These are phyloP conservation scores for Takifugu flavidus DNA, from an alignment of 2,113 vertebrate species.

Conservation along the genomic window DNA sequence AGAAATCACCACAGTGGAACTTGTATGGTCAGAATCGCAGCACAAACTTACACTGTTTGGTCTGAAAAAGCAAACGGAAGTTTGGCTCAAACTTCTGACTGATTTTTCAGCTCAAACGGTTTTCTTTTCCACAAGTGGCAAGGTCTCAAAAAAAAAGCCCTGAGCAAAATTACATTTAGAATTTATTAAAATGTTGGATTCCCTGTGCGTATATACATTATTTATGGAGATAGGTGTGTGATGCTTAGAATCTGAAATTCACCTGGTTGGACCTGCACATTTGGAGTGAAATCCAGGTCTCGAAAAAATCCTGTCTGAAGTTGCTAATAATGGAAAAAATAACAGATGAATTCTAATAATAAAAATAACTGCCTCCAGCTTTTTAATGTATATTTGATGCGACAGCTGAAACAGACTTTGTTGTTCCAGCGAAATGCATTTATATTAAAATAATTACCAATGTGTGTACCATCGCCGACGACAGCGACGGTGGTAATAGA, in stretches of 20 bases:
- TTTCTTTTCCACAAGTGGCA: constrained; percentile 5
- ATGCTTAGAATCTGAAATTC: constrained; percentile 1
- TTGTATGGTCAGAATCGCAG: constrained; percentile 11
- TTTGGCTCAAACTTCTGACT: constrained; percentile 9
- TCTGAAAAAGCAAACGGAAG: constrained; percentile 15
- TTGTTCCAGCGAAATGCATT: neutral
- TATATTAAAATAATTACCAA: neutral
- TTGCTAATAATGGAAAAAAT: neutral
- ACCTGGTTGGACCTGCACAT: neutral
- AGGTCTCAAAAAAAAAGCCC: constrained; percentile 3
- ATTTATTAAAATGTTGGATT: constrained; percentile 7
- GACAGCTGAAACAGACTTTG: constrained; percentile 16
- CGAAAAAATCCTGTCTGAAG: neutral
- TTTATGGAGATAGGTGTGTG: neutral
- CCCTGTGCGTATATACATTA: constrained; percentile 3
- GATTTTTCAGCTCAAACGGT: constrained; percentile 2
- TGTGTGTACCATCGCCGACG: constrained; percentile 6
- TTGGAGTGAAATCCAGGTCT: neutral
- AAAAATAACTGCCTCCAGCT: no score
- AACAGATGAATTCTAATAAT: neutral
- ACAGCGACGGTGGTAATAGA: constrained; percentile 13
- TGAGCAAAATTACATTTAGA: constrained; percentile 11
- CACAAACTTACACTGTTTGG: constrained; percentile 14
- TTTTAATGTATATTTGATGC: neutral
- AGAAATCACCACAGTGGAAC: constrained; percentile 41